Conservation (phyloP, 2,888 invertebrate species). For the Xestoiulus laeticollis region DNA sequence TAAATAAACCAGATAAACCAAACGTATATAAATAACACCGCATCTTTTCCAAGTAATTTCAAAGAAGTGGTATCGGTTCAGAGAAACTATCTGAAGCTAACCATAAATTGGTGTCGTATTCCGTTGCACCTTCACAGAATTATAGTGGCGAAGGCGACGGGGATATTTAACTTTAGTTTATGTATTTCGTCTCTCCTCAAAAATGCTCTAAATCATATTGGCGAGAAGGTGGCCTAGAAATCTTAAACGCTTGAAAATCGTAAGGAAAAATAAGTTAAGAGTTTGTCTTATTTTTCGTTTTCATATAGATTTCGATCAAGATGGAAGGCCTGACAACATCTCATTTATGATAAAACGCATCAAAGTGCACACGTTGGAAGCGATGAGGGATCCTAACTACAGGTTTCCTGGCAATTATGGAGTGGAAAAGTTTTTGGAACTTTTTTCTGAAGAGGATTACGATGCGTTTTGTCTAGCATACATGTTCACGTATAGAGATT, state of each 20-base stretch:
- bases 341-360: constrained; percentile 96
- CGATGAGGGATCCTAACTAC: constrained; percentile 84
- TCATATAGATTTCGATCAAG: constrained; percentile 86
- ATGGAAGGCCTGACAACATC: constrained; percentile 89
- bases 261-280: not conserved
- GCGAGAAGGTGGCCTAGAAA: not conserved
- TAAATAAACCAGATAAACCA: not conserved
- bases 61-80: not conserved
- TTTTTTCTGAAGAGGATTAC: constrained; percentile 98
- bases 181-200: not conserved
- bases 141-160: not conserved
- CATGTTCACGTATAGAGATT: constrained; percentile 97
- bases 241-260: not conserved
- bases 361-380: constrained; percentile 88
- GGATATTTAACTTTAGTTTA: not conserved
- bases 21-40: not conserved
- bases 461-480: constrained; percentile 98
- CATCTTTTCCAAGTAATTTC: not conserved
- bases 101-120: not conserved
- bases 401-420: constrained; percentile 95
- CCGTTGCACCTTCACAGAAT: not conserved
- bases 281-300: not conserved
- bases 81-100: not conserved
- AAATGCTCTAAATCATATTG: not conserved
- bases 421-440: constrained; percentile 96